Conservation (phyloP, 2,888 invertebrate species). For the Ramazzottius varieornatus region DNA sequence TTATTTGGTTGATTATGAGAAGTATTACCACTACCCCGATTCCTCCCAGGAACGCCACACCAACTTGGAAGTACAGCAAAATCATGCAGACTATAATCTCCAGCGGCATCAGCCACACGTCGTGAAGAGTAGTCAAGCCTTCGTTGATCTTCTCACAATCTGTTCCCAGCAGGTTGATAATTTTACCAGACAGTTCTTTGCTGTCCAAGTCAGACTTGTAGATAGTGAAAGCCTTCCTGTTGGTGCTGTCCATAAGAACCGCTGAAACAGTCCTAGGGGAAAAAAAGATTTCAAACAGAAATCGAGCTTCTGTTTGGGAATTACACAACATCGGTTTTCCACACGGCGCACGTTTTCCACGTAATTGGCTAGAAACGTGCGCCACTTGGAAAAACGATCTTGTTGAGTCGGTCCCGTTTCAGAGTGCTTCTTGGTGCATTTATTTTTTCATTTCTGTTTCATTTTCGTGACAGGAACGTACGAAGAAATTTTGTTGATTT, state of each 20-base stretch:
- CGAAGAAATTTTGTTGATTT: neutral
- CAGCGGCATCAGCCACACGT: neutral
- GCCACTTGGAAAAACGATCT: too few relatives aligned
- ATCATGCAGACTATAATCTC: neutral
- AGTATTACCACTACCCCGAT: neutral
- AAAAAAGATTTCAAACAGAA: neutral
- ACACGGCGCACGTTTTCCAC: too few relatives aligned
- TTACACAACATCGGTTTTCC: too few relatives aligned
- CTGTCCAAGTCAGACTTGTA: neutral
- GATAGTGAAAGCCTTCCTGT: neutral
- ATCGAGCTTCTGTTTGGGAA: too few relatives aligned
- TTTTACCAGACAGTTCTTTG: neutral
- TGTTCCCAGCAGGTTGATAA: neutral
- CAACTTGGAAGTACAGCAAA: neutral
- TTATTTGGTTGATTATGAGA: neutral
- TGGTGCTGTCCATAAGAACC: neutral
- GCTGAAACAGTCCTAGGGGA: neutral
- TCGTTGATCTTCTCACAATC: neutral
- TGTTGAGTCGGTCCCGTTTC: too few relatives aligned
- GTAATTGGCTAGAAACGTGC: too few relatives aligned
- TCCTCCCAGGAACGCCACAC: neutral
- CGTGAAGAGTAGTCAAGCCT: neutral
- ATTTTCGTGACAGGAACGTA: too few relatives aligned
- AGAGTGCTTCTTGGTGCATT: too few relatives aligned
- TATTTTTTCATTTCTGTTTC: too few relatives aligned